Conservation (phyloP, 2,113 vertebrate genomes). For the Zapus hudsonius region DNA sequence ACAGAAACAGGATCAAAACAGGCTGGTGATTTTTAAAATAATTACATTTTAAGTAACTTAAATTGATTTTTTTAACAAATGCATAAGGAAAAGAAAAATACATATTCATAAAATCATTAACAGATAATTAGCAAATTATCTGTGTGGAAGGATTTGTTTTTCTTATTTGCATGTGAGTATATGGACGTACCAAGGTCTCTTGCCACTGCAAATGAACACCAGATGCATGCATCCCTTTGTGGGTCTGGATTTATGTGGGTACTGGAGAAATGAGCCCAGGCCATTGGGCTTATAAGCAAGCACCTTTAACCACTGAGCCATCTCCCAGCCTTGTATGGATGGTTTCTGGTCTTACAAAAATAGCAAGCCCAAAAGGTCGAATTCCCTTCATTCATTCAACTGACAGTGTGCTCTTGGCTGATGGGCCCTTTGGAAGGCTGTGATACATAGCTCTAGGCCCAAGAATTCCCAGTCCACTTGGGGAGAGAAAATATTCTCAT, state of each 20-base stretch:
- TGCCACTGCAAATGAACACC: too few species aligned
- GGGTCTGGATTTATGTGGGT: too few species aligned
- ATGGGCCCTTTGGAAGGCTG: neutral
- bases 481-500: neutral
- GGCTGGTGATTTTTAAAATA: neutral
- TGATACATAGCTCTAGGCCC: neutral
- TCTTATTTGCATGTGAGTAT: too few species aligned
- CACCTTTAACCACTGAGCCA: too few species aligned
- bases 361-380: neutral
- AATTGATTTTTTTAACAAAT: constrained; percentile 15
- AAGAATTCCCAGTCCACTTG: neutral
- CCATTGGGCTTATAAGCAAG: too few species aligned
- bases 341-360: neutral
- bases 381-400: neutral
- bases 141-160: too few species aligned
- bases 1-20: neutral
- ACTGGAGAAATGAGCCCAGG: too few species aligned
- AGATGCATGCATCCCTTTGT: too few species aligned
- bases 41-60: neutral
- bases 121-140: too few species aligned
- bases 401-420: neutral
- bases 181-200: too few species aligned
- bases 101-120: neutral
- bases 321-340: neutral
- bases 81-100: neutral